phyloP scores from a whole-genome alignment of 2,888 invertebrate genomes.

The Acrocyrtus sp. region DNA sequence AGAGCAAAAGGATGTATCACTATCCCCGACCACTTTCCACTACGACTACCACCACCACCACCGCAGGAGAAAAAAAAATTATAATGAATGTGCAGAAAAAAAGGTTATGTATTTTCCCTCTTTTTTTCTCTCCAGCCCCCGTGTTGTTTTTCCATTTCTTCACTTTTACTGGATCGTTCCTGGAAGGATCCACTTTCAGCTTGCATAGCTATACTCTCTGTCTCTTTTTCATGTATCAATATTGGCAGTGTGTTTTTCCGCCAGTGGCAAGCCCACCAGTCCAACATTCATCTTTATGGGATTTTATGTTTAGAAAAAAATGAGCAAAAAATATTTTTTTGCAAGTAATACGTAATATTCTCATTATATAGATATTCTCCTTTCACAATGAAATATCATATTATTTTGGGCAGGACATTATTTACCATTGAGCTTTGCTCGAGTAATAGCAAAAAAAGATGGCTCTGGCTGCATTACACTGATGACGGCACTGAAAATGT shows the following conservation, averaged over 20 bases:
- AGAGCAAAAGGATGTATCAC: too few species aligned
- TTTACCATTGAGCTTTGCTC: background rate
- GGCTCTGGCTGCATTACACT: too few species aligned
- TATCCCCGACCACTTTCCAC: too few species aligned
- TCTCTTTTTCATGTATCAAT: too few species aligned
- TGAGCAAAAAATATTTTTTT: background rate
- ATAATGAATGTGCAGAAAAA: background rate
- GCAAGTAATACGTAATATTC: background rate
- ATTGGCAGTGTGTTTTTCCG: background rate
- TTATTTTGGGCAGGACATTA: background rate
- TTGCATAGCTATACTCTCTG: background rate
- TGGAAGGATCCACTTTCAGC: background rate
- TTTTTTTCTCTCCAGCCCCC: too few species aligned
- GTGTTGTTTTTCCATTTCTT: background rate
- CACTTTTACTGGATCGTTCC: background rate
- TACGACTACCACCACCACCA: too few species aligned
- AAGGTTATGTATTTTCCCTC: too few species aligned
- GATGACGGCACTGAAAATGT: too few species aligned
- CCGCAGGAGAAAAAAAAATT: too few species aligned
- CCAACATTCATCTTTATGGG: background rate
- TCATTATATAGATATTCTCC: background rate
- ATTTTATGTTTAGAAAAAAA: background rate
- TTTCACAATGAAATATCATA: background rate
- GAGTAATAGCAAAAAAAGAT: too few species aligned
- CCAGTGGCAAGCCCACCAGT: background rate